Conservation (phyloP, 2,888 invertebrate genomes). For the Cepaea hortensis region DNA sequence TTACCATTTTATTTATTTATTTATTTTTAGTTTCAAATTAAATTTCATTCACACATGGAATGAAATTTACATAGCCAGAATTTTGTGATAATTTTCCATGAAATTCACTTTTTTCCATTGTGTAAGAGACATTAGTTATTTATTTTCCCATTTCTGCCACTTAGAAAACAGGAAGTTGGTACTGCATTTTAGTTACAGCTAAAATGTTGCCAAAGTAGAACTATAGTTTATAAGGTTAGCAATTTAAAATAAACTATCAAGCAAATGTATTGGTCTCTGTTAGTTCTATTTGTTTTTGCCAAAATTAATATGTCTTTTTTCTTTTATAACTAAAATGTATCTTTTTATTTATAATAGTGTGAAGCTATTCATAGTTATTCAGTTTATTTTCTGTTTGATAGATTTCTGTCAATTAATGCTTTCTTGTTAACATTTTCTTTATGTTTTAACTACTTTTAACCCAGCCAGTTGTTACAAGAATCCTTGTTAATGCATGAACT, state of each 20-base stretch:
- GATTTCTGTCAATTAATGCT: neutral
- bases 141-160: neutral
- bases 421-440: slow-evolving; percentile 1
- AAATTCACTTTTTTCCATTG: neutral
- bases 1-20: slow-evolving; percentile 1
- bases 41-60: neutral
- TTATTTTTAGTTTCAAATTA: neutral
- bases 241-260: too few species aligned
- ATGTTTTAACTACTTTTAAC: too few species aligned
- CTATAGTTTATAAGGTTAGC: neutral
- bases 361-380: neutral
- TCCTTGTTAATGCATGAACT: too few species aligned
- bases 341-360: neutral
- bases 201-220: slow-evolving; percentile 14
- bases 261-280: neutral
- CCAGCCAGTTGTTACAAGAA: too few species aligned
- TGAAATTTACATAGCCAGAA: slow-evolving; percentile 19
- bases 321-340: neutral
- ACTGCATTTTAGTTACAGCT: slow-evolving; percentile 19
- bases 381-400: neutral
- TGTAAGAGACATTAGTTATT: neutral
- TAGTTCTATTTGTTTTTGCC: neutral
- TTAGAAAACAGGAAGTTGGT: slow-evolving; percentile 1
- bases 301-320: neutral
- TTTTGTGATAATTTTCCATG: slow-evolving; percentile 21